Percentiles rank a stretch among this genome's conserved stretches.
phyloP scores from a whole-genome alignment of 1,140 invertebrate species.

The Drosophila auraria region DNA sequence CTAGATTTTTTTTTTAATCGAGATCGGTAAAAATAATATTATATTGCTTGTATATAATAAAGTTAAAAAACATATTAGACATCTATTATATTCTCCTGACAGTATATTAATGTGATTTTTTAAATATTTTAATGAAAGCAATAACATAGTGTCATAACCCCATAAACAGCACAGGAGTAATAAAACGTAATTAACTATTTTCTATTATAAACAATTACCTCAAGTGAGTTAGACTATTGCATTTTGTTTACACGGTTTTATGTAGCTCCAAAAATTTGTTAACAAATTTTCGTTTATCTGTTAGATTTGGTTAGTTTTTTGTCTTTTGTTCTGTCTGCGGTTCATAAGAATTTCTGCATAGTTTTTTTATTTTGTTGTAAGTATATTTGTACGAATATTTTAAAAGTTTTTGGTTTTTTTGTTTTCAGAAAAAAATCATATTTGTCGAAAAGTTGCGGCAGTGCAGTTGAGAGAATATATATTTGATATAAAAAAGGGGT shows the following conservation, averaged over 20 bases:
- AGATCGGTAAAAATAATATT: too few relatives aligned
- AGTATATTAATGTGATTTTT: not conserved
- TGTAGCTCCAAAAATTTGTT: slow-evolving; percentile 52
- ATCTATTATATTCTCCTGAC: not conserved
- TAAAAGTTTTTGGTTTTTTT: slow-evolving; percentile 27
- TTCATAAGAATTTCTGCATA: slow-evolving; percentile 74
- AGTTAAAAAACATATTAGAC: too few relatives aligned
- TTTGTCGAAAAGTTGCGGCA: slow-evolving; percentile 78
- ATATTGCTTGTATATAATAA: too few relatives aligned
- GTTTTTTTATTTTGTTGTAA: slow-evolving; percentile 27
- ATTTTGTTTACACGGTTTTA: slow-evolving; percentile 65
- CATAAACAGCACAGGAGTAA: not conserved
- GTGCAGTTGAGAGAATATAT: slow-evolving; percentile 75
- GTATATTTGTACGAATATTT: slow-evolving; percentile 47
- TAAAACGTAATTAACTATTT: not conserved
- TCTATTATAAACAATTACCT: slow-evolving; percentile 50
- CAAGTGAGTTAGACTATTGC: slow-evolving; percentile 74
- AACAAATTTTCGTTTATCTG: slow-evolving; percentile 41
- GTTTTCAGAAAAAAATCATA: slow-evolving; percentile 70
- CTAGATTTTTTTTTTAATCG: too few relatives aligned
- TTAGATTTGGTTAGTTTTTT: slow-evolving; percentile 48
- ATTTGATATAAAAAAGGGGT: slow-evolving; percentile 34
- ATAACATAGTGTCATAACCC: not conserved
- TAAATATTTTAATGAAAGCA: not conserved
- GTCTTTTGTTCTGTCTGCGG: slow-evolving; percentile 43